Evolutionary conservation across 2,888 invertebrate species (phyloP).

Genomic region (Hetaerina titia): DNA sequence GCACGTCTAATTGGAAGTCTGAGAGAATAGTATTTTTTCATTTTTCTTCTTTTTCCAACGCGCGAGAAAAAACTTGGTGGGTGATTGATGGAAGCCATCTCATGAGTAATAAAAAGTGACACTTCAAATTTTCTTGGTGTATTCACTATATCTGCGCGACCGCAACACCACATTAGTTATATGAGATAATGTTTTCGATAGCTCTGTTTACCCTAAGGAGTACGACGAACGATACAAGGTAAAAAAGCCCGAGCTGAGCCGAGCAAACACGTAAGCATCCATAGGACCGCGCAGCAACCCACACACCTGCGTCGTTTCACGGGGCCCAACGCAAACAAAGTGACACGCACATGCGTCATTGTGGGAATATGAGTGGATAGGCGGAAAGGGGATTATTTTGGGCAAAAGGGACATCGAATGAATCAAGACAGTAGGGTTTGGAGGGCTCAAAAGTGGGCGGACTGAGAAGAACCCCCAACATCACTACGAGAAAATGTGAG

Average conservation of each 20-base stretch:
- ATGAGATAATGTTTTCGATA: not conserved
- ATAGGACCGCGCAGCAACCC: too few relatives aligned
- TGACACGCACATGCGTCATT: constrained; percentile 14
- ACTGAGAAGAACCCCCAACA: not conserved
- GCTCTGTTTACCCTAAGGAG: not conserved
- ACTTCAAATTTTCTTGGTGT: too few relatives aligned
- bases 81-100: too few relatives aligned
- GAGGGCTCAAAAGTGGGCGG: not conserved
- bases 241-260: not conserved
- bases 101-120: too few relatives aligned
- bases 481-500: not conserved
- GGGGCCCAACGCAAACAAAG: not conserved
- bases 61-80: too few relatives aligned
- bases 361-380: constrained; percentile 5
- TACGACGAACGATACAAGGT: not conserved
- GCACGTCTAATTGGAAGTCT: too few relatives aligned
- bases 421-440: not conserved
- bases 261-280: not conserved
- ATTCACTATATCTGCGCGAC: too few relatives aligned
- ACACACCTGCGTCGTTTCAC: not conserved
- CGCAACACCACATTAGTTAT: too few relatives aligned
- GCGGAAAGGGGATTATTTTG: constrained; percentile 15
- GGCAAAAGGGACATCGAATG: constrained; percentile 14
- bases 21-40: too few relatives aligned
- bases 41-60: too few relatives aligned